Conservation (phyloP, 1,140 invertebrate species). For the Drosophila pseudoobscura region DNA sequence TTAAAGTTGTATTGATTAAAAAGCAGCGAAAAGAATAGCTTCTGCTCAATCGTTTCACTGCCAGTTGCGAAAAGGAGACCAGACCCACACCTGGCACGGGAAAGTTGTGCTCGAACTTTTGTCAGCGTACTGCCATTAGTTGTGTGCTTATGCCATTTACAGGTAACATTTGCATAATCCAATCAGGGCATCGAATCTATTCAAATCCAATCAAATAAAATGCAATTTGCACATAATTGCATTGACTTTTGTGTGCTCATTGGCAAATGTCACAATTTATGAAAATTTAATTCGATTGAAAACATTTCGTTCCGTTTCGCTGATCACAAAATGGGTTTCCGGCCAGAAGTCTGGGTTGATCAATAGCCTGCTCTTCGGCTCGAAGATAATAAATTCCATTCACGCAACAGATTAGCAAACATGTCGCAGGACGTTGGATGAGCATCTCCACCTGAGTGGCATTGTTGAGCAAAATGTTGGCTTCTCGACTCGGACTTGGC, state of each 20-base stretch:
- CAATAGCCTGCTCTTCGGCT: conserved; percentile 21
- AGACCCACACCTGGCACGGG: neutral
- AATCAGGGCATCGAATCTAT: conserved; percentile 37
- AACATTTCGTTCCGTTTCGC: conserved; percentile 15
- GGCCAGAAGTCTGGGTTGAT: conserved; percentile 15
- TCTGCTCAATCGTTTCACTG: conserved; percentile 12
- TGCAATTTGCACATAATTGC: conserved; percentile 71
- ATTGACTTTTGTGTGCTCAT: conserved; percentile 45
- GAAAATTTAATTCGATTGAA: conserved; percentile 65
- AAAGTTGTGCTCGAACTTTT: conserved; percentile 14
- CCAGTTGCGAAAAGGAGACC: neutral
- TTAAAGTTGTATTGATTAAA: conserved; percentile 42
- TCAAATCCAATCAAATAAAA: conserved; percentile 56
- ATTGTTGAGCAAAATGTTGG: conserved; percentile 29
- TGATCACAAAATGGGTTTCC: conserved; percentile 27
- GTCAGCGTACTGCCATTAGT: conserved; percentile 44
- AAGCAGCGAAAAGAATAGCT: conserved; percentile 19
- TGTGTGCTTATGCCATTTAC: conserved; percentile 41
- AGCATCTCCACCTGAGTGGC: conserved; percentile 4
- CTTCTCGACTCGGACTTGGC: conserved; percentile 11
- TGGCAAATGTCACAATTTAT: conserved; percentile 51
- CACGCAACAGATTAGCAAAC: conserved; percentile 32
- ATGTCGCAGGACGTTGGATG: neutral
- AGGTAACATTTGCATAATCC: conserved; percentile 59
- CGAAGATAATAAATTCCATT: conserved; percentile 34